Conservation (phyloP, 2,797 vertebrate species). For the Acipenser ruthenus region DNA sequence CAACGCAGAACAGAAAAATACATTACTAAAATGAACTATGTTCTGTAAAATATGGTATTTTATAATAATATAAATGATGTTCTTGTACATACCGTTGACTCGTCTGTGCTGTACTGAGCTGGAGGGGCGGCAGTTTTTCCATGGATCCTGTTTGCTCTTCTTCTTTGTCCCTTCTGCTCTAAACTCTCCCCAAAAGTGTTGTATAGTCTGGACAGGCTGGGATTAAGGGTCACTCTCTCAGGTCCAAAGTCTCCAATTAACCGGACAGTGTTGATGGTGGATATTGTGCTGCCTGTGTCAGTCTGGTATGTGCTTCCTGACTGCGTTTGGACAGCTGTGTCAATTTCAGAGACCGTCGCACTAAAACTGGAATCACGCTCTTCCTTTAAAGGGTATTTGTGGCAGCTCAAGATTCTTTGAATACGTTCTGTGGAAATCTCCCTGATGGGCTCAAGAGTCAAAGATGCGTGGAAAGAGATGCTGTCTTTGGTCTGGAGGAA, state of each 20-base stretch:
- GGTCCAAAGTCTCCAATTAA: constrained; percentile 69
- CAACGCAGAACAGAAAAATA: too few relatives aligned
- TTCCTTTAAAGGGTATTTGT: constrained; percentile 37
- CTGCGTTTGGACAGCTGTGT: constrained; percentile 28
- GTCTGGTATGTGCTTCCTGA: constrained; percentile 23
- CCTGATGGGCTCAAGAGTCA: background rate
- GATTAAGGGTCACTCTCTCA: constrained; percentile 46
- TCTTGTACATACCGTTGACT: constrained; percentile 43
- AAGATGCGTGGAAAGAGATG: background rate
- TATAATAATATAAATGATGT: too few relatives aligned
- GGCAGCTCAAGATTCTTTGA: background rate
- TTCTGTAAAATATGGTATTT: too few relatives aligned
- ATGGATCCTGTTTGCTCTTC: constrained; percentile 16
- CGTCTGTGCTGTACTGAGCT: constrained; percentile 28
- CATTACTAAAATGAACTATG: too few relatives aligned
- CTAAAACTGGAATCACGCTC: constrained; percentile 30
- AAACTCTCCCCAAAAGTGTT: constrained; percentile 43
- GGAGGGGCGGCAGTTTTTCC: background rate
- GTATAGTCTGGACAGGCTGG: constrained; percentile 62
- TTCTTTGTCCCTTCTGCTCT: too few relatives aligned
- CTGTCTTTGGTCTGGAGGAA: constrained; percentile 13
- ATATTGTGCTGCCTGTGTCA: constrained; percentile 56
- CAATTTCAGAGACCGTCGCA: constrained; percentile 31
- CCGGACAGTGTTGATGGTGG: constrained; percentile 76
- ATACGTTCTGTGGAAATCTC: accelerated